Evolutionary conservation across 2,113 vertebrate species (phyloP).

Genomic region (Collichthys lucidus): DNA sequence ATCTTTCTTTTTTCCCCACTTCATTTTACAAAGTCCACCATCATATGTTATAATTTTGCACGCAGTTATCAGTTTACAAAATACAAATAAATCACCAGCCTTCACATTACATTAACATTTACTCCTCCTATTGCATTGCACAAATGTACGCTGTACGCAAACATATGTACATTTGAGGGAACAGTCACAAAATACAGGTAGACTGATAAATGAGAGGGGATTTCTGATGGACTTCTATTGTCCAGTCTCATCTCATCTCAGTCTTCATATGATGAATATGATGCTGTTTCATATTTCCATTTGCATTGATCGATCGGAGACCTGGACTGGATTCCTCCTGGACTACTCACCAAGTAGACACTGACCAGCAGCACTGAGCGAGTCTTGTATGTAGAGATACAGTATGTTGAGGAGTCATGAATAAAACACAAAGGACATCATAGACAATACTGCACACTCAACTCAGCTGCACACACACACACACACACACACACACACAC

Average conservation of each 20-base stretch:
- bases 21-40: too few species aligned
- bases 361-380: slow-evolving; percentile 44
- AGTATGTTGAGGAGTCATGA: slow-evolving; percentile 77
- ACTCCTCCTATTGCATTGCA: background rate
- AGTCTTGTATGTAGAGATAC: slow-evolving; percentile 58
- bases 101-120: too few species aligned
- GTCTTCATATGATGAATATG: background rate
- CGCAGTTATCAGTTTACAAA: too few species aligned
- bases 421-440: slow-evolving; percentile 85
- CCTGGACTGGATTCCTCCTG: background rate
- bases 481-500: background rate
- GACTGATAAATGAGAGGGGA: background rate
- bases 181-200: background rate
- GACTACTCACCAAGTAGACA: slow-evolving; percentile 44
- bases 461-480: slow-evolving; percentile 10
- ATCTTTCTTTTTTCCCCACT: too few species aligned
- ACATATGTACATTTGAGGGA: background rate
- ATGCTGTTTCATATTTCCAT: background rate
- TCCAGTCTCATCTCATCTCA: background rate
- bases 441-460: slow-evolving; percentile 65
- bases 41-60: too few species aligned
- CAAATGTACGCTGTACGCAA: background rate
- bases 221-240: background rate
- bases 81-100: too few species aligned
- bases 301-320: background rate